phyloP scores from a whole-genome alignment of 2,113 vertebrate species.

The Calidris pugnax region DNA sequence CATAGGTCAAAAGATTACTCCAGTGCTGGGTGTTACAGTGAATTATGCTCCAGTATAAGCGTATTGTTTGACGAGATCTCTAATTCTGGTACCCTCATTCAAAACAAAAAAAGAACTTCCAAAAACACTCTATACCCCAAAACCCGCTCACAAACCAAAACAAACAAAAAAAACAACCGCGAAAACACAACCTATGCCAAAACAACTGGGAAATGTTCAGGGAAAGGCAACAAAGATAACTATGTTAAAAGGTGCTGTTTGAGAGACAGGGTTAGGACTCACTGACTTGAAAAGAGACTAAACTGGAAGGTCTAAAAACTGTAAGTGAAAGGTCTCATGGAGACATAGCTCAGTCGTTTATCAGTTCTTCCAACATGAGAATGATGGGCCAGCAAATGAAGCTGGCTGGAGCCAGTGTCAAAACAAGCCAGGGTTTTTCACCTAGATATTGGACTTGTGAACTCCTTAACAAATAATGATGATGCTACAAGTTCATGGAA shows the following conservation, averaged over 20 bases:
- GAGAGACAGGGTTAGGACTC: neutral
- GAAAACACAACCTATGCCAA: neutral
- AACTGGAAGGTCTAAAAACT: neutral
- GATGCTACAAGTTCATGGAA: neutral
- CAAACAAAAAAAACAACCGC: neutral
- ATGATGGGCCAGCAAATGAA: neutral
- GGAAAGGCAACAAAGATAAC: neutral
- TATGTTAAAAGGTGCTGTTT: neutral
- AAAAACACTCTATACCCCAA: neutral
- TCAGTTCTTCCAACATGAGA: neutral
- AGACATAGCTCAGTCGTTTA: fast-evolving
- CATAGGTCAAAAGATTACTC: neutral
- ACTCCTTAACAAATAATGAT: neutral
- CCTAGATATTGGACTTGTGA: neutral
- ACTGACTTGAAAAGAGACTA: neutral
- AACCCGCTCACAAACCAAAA: neutral
- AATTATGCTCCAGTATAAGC: neutral
- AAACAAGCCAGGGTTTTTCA: neutral
- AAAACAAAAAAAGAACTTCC: neutral
- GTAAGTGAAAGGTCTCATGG: neutral
- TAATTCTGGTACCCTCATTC: neutral
- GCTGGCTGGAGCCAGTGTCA: neutral
- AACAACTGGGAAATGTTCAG: neutral
- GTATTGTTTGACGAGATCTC: neutral
- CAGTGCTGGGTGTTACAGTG: neutral